Conservation (phyloP, 2,113 vertebrate species). For the Galemys pyrenaicus region DNA sequence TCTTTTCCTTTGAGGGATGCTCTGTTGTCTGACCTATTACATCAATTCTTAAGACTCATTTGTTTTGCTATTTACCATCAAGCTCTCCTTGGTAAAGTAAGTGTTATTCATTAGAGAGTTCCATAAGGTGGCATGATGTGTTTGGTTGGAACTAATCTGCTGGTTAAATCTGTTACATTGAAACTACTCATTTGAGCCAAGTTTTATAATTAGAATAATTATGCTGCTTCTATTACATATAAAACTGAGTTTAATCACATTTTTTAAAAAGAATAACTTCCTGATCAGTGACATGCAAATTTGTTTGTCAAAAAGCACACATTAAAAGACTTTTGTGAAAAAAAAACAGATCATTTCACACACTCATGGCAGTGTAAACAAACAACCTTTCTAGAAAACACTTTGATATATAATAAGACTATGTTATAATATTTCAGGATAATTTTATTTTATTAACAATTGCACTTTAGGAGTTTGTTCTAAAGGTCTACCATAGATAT, state of each 20-base stretch:
- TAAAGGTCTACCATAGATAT: background rate
- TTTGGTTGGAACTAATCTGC: constrained; percentile 13
- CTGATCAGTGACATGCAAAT: background rate
- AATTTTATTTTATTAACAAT: background rate
- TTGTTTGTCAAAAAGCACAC: background rate
- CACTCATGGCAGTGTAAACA: background rate
- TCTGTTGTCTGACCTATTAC: constrained; percentile 40
- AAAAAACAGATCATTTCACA: background rate
- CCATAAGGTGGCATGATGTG: background rate
- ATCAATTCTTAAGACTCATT: constrained; percentile 5
- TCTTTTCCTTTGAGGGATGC: background rate
- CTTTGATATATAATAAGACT: background rate
- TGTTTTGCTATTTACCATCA: constrained; percentile 54
- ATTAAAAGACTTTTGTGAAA: background rate
- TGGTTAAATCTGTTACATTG: background rate
- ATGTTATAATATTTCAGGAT: constrained; percentile 10
- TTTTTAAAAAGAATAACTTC: background rate
- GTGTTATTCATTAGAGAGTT: constrained; percentile 52
- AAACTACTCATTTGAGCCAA: constrained; percentile 45
- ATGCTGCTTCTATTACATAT: constrained; percentile 27
- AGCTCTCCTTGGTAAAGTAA: background rate
- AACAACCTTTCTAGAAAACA: constrained; percentile 5
- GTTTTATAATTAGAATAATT: constrained; percentile 41
- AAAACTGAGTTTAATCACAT: background rate
- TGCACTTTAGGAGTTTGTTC: background rate